phyloP scores from a whole-genome alignment of 2,888 invertebrate species.

The Penaeus monodon region DNA sequence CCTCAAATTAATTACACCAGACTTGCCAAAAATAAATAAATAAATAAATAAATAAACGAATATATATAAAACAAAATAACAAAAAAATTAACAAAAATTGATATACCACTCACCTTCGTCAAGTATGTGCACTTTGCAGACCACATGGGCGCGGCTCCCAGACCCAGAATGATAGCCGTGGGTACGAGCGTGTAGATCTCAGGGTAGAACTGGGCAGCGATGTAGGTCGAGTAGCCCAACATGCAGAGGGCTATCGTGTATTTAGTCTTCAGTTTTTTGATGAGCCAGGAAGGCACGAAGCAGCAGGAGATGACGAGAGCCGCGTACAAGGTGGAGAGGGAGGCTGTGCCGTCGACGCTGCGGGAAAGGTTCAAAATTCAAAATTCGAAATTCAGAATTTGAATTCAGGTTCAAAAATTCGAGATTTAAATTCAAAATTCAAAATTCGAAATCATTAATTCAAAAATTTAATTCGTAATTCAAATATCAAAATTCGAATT shows the following conservation, averaged over 20 bases:
- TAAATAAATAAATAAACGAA: no score
- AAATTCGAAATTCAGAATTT: no score
- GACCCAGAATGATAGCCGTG: conserved; percentile 89
- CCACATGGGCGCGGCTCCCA: conserved; percentile 98
- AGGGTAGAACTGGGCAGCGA: conserved; percentile 93
- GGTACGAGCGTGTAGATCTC: conserved; percentile 87
- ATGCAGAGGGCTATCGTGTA: conserved; percentile 94
- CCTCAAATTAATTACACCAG: no score
- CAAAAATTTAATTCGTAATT: no score
- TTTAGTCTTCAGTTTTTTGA: conserved; percentile 86
- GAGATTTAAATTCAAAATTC: no score
- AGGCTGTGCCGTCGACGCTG: conserved; percentile 79
- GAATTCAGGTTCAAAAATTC: no score
- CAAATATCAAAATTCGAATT: no score
- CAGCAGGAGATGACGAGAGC: conserved; percentile 94
- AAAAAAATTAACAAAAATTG: no score
- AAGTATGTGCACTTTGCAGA: conserved; percentile 96
- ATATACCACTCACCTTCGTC: conserved; percentile 72
- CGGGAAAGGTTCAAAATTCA: no score
- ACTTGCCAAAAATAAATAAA: no score
- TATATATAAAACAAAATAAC: no score
- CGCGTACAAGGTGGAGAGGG: conserved; percentile 90
- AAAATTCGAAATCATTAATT: no score
- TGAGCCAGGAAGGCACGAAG: conserved; percentile 92
- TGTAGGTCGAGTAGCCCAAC: conserved; percentile 93